Conservation (phyloP, 1,140 invertebrate species). For the Drosophila biarmipes region DNA sequence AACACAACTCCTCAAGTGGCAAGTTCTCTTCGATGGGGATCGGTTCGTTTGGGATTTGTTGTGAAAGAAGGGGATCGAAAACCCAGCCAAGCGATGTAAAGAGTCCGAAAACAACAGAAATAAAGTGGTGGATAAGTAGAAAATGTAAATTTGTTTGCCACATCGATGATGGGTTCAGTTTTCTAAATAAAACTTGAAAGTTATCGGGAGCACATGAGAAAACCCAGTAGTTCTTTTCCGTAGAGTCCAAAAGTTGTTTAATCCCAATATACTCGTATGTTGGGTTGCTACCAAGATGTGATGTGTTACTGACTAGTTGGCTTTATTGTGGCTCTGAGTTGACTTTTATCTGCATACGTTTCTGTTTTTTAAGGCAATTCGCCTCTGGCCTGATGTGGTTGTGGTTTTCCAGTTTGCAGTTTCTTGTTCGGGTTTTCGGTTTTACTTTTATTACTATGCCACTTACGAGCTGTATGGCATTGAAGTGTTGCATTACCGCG, state of each 20-base stretch:
- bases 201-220: neutral
- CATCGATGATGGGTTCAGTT: slow-evolving; percentile 30
- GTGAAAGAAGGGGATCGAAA: slow-evolving; percentile 15
- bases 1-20: slow-evolving; percentile 30
- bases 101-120: slow-evolving; percentile 15
- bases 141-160: slow-evolving; percentile 50
- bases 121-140: slow-evolving; percentile 4
- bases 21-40: slow-evolving; percentile 13
- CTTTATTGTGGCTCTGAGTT: slow-evolving; percentile 17
- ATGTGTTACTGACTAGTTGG: slow-evolving; percentile 28
- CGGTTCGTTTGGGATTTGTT: slow-evolving; percentile 23
- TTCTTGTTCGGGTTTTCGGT: slow-evolving; percentile 49
- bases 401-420: slow-evolving; percentile 60
- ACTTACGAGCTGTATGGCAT: slow-evolving; percentile 57
- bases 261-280: neutral
- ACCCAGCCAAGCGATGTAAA: slow-evolving; percentile 32
- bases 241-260: slow-evolving; percentile 4
- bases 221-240: neutral
- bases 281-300: neutral
- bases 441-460: slow-evolving; percentile 52
- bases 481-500: slow-evolving; percentile 64
- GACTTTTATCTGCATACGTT: neutral
- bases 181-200: slow-evolving; percentile 14
- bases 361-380: neutral
- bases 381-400: slow-evolving; percentile 54